Conservation (phyloP, 2,888 invertebrate genomes). For the Biston stratarius region DNA sequence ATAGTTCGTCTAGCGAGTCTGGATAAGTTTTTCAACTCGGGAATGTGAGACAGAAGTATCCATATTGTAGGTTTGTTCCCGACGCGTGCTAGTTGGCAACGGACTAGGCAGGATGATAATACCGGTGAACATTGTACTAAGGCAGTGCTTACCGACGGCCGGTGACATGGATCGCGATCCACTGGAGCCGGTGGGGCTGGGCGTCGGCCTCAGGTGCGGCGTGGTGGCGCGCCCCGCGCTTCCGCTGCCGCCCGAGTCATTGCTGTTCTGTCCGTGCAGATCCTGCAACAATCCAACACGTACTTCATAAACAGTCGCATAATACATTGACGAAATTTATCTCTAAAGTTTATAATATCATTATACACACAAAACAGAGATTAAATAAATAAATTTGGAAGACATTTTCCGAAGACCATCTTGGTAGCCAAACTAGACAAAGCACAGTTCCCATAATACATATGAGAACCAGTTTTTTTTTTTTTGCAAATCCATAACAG, state of each 20-base stretch:
- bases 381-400: too few species aligned
- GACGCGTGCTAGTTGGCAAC: not conserved
- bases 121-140: not conserved
- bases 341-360: too few species aligned
- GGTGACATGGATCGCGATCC: constrained; percentile 99
- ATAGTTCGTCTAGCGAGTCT: too few species aligned
- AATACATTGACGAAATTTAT: not conserved
- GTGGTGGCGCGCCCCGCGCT: constrained; percentile 87
- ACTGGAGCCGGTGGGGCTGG: constrained; percentile 96
- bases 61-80: too few species aligned
- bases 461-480: too few species aligned
- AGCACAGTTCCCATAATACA: too few species aligned
- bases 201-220: constrained; percentile 93
- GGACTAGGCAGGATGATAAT: not conserved
- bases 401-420: too few species aligned
- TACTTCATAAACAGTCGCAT: not conserved
- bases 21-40: too few species aligned
- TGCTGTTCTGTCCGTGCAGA: constrained; percentile 94
- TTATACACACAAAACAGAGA: too few species aligned
- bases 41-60: too few species aligned
- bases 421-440: too few species aligned
- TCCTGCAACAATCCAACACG: constrained; percentile 87
- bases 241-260: constrained; percentile 93
- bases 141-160: constrained; percentile 93
- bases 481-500: too few species aligned